These are phyloP conservation scores for Liparis tanakae DNA, from an alignment of 2,797 vertebrate genomes.

Conservation along the genomic window DNA sequence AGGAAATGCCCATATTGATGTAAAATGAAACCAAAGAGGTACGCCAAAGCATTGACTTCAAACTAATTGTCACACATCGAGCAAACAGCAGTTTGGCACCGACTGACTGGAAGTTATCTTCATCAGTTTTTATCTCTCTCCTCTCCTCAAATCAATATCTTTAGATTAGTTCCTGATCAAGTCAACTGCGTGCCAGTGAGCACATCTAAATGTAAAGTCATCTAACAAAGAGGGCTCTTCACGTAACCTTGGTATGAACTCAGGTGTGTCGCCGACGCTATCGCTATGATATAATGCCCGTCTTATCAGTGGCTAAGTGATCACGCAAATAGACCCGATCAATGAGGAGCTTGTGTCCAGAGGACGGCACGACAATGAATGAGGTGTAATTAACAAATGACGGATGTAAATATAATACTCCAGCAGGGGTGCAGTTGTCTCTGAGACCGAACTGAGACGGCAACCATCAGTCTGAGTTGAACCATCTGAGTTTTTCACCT, in stretches of 20 bases:
- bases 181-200: not conserved
- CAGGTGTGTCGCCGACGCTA: constrained; percentile 47
- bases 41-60: not conserved
- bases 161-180: constrained; percentile 15
- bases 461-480: not conserved
- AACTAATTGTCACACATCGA: not conserved
- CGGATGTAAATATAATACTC: constrained; percentile 22
- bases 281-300: constrained; percentile 45
- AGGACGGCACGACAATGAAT: constrained; percentile 29
- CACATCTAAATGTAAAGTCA: constrained; percentile 39
- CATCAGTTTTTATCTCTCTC: constrained; percentile 4
- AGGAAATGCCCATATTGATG: not conserved
- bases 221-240: constrained; percentile 26
- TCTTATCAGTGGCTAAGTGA: constrained; percentile 58
- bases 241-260: constrained; percentile 54
- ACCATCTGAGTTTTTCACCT: not conserved
- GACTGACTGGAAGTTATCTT: not conserved
- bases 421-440: not conserved
- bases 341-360: constrained; percentile 44
- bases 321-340: constrained; percentile 54
- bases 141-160: not conserved
- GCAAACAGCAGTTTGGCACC: not conserved
- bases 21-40: not conserved
- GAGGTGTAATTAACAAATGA: constrained; percentile 44
- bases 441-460: not conserved